These are phyloP conservation scores for Palythoa caribaeorum DNA, from an alignment of 92 coral and sea anemone species.

Conservation along the genomic window DNA sequence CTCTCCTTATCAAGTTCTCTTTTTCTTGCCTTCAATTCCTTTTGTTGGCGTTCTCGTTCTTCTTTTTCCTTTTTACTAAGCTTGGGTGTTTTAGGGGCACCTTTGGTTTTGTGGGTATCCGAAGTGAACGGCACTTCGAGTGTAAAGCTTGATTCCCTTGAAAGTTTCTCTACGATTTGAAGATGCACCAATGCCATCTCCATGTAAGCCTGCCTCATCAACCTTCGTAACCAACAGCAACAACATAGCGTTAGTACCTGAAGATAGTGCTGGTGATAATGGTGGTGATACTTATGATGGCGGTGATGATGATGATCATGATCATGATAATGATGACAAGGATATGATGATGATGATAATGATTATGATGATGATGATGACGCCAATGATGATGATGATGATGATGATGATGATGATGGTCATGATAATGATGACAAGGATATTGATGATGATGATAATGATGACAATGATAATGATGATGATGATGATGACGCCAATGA, in stretches of 20 bases:
- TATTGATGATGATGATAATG: too few species aligned
- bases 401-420: too few species aligned
- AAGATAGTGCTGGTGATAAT: neutral
- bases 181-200: slow-evolving; percentile 80
- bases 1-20: slow-evolving; percentile 77
- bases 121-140: neutral
- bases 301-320: neutral
- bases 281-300: neutral
- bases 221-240: slow-evolving; percentile 41
- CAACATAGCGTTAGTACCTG: neutral
- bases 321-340: too few species aligned
- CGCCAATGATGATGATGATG: too few species aligned
- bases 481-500: too few species aligned
- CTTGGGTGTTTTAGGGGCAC: slow-evolving; percentile 46
- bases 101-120: slow-evolving; percentile 32
- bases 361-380: too few species aligned
- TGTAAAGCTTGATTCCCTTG: neutral
- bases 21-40: slow-evolving; percentile 73
- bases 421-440: too few species aligned
- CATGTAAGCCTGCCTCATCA: slow-evolving; percentile 93
- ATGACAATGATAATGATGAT: too few species aligned
- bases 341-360: too few species aligned
- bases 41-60: slow-evolving; percentile 59
- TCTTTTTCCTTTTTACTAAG: slow-evolving; percentile 48
- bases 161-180: slow-evolving; percentile 55